A percentile compares a stretch with the other conserved stretches of the same genome.
Evolutionary conservation across 2,113 vertebrate genomes (phyloP).

Genomic region (Polypterus bichir): DNA sequence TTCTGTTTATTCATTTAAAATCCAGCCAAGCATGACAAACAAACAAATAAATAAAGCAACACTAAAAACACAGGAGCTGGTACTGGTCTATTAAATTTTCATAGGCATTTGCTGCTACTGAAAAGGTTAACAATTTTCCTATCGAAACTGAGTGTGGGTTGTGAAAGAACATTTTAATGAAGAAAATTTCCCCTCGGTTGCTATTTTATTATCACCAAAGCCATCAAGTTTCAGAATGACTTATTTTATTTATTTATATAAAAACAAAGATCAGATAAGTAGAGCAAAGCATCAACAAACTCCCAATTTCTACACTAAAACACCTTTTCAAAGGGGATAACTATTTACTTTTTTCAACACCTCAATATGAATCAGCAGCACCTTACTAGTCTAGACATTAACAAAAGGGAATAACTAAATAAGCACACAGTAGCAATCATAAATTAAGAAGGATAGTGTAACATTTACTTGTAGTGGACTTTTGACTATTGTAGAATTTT

Average conservation of each 20-base stretch:
- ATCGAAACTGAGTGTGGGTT: constrained; percentile 91
- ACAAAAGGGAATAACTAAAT: too few species aligned
- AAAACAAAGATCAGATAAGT: constrained; percentile 84
- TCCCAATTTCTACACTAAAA: constrained; percentile 42
- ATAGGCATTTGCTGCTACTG: constrained; percentile 51
- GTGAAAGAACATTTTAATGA: constrained; percentile 86
- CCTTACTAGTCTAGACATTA: neutral
- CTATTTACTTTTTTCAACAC: neutral
- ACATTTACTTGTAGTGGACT: too few species aligned
- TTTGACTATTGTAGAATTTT: too few species aligned
- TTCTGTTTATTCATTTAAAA: too few species aligned
- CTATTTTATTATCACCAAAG: constrained; percentile 94
- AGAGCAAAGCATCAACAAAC: constrained; percentile 48
- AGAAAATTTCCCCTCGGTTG: constrained; percentile 88
- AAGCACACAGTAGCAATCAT: too few species aligned
- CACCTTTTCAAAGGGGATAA: constrained; percentile 11
- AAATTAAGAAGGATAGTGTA: too few species aligned
- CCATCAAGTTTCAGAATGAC: constrained; percentile 97
- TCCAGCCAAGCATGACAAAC: too few species aligned
- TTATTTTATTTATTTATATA: constrained; percentile 95
- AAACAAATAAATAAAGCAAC: too few species aligned
- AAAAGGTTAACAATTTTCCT: constrained; percentile 96
- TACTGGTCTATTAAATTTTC: constrained; percentile 14
- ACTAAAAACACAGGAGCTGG: too few species aligned
- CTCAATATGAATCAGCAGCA: neutral